Evolutionary conservation across 2,888 invertebrate genomes (phyloP), one percentile per base, ranked within the genome.

Genomic region (Slavum lentiscoides): DNA sequence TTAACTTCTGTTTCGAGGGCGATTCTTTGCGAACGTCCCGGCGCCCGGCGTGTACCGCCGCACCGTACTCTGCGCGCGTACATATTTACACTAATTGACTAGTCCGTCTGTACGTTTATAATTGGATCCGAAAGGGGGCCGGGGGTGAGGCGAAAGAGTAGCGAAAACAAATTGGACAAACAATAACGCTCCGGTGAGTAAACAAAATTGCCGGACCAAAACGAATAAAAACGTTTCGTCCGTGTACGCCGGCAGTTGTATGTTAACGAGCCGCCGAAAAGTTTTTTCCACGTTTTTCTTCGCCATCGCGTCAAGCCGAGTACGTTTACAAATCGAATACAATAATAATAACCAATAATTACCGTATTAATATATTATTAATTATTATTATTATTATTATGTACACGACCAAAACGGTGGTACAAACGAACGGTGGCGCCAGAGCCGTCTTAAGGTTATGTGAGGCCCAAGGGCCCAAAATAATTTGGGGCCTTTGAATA

Each of bases 161-260:
- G 70, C 30, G 72, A 80, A 80, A 80, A 80, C 80, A 80, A 80
- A 80, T 80, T 80, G 80, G 64, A 72, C 70, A 64, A 80, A 80
- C 80, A 80, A 77, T 77, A 77, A 80, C 64, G 72, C 80, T 80
- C 72, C 64, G 19, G 70, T 58, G 72, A 23, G 80, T 58, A 80
- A 80, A 80, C 80, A 80, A 72, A 72, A 72, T 75, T 80, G 64
- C 43, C 72, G 70, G 49, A 70, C 72, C 70, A 80, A 80, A 80
- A 58, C 55, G 64, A 80, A 80, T 72, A 80, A 58, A 49, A 66
- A 55, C 70, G 23, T 64, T 9, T 64, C 64, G 64, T 64, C n/a
- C 21, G n/a, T 49, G 13, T 13, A 21, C 66, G 23, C 11, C 1
- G 1, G 43, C 66, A 23, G 13, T 43, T 6, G 0, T 43, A 43